Percentiles rank a stretch among this genome's conserved stretches.
Evolutionary conservation across 2,888 invertebrate species (phyloP).

Genomic region (Aphidius colemani): DNA sequence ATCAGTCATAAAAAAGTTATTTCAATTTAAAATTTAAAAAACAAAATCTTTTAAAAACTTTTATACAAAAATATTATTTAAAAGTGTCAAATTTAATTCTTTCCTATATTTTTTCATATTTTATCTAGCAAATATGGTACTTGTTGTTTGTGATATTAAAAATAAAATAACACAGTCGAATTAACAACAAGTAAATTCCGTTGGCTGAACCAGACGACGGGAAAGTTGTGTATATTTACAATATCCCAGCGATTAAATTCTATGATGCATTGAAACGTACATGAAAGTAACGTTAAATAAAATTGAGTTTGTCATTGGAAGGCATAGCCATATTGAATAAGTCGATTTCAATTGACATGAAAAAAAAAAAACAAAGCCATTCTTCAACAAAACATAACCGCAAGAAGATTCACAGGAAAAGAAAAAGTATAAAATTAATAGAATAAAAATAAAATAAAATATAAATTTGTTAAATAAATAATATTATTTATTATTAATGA

Average conservation of each 20-base stretch:
- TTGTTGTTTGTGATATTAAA: background rate
- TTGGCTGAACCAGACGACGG: constrained; percentile 15
- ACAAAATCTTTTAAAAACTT: no score
- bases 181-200: constrained; percentile 20
- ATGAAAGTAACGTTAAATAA: background rate
- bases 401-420: background rate
- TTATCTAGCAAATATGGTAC: background rate
- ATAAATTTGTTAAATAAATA: background rate
- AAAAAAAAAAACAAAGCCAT: constrained; percentile 13
- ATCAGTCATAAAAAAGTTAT: no score
- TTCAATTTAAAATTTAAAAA: no score
- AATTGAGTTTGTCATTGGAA: constrained; percentile 15
- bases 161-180: constrained; percentile 16
- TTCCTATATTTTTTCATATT: background rate
- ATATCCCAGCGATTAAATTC: constrained; percentile 1
- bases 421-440: background rate
- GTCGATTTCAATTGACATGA: constrained; percentile 14
- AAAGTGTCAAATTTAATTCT: no score
- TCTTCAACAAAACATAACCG: background rate
- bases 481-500: background rate
- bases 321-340: background rate
- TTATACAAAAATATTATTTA: no score
- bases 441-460: background rate
- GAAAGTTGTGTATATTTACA: constrained; percentile 10
- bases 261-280: constrained; percentile 4